Base-by-base conservation (phyloP, 2,888 invertebrate genomes). In the Ochlodes sylvanus region DNA sequence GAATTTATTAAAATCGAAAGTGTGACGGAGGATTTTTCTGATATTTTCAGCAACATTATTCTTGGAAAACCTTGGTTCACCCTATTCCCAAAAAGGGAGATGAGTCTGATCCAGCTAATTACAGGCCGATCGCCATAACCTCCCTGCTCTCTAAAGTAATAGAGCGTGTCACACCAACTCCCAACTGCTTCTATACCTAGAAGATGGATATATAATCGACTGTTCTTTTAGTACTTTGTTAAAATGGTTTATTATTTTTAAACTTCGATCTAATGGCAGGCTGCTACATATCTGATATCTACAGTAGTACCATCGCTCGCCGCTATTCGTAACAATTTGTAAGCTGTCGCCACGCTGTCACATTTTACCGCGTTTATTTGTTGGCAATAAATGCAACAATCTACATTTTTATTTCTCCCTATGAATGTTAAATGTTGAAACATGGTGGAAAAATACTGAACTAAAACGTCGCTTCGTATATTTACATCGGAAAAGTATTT, bases 291-390 rank as follows among this genome's bases (percentile, higher is more conserved):
- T 34, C 34, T 7, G 0, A 2, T 1, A 7, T 34, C 9, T 34
- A 34, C 7, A 34, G 34, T 9, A 34, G 34, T 73, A 72, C 61
- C 63, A 57, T 54, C 61, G 55, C 44, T 47, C 65, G 65, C 69
- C 74, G 72, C 79, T 76, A 85, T 87, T 85, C 83, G 82, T 85
- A 81, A 82, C 82, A 84, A 85, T 86, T 86, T 87, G 85, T 80
- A 76, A 77, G 72, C 77, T 63, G 63, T 63, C 61, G 58, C 60
- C 41, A 60, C 47, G 32, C 47, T 38, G 58, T 41, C 65, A 58
- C 65, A 57, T 57, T 50, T 64, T 57, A 64, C 42, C 63, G 57
- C 56, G 56, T 69, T 65, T 71, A 58, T 42, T 58, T 42, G 42
- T 42, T 42, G 42, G 42, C 58, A 27, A 58, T 58, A 42, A 58